Conservation (phyloP, 1,140 invertebrate species). For the Pemphigus obesinymphae region DNA sequence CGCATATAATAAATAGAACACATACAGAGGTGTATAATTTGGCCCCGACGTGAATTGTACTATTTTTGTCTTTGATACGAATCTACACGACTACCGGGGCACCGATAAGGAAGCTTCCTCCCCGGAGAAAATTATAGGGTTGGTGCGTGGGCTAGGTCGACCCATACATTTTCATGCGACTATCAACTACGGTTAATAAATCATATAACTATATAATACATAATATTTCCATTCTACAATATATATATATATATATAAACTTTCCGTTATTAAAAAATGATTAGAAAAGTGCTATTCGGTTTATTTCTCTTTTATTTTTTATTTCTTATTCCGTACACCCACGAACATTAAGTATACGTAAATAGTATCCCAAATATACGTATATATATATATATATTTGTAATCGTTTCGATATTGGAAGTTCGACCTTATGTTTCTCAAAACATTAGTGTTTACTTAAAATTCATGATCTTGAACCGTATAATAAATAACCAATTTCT, state of each 20-base stretch:
- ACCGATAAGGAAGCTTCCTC: neutral
- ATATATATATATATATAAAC: neutral
- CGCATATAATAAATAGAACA: neutral
- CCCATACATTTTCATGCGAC: neutral
- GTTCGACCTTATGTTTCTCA: neutral
- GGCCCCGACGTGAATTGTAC: neutral
- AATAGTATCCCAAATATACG: neutral
- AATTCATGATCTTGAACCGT: neutral
- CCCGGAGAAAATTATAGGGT: constrained; percentile 4
- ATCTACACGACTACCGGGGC: neutral
- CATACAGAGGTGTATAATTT: neutral
- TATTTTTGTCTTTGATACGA: neutral
- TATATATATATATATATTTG: neutral
- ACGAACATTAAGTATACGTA: neutral
- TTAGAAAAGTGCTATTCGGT: neutral
- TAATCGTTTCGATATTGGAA: neutral
- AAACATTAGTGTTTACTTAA: neutral
- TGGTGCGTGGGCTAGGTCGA: neutral
- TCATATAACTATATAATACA: neutral
- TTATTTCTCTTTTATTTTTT: neutral
- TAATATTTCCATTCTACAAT: neutral
- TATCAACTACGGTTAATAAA: neutral
- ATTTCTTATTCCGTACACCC: neutral
- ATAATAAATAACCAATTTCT: neutral
- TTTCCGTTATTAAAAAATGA: neutral